Evolutionary conservation across 2,888 invertebrate genomes (phyloP), one percentile per base, ranked within the genome.

Genomic region (Polyommatus iphigenia): DNA sequence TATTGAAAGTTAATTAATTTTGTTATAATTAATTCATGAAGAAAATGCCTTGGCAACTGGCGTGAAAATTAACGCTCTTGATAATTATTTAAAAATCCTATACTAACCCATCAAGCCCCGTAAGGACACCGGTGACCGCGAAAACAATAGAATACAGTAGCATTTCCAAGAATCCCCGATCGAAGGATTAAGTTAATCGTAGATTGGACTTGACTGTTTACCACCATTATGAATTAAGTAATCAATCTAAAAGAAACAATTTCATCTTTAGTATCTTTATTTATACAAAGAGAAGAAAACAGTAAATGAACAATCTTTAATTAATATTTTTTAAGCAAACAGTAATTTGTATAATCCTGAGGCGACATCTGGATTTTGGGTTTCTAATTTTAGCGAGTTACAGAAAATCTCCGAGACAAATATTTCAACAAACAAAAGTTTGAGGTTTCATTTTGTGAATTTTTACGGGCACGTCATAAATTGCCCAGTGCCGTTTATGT

Each of bases 341-440:
- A 67, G 29, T 32, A 32, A 67, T 67, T 67, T 67, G 1, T 67
- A 32, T 54, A 54, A 54, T 67, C 32, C 29, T 62, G 62, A 20
- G 62, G 24, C 67, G 29, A 32, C 67, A 29, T 67, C 29, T 67
- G 67, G 29, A 67, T 67, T 15, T 67, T 6, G 29, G 29, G 18
- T 32, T 67, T 67, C 13, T 67, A 32, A 67, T 67, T 67, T 67
- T 32, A 18, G 29, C 29, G 29, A 67, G 29, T 29, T 13, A 29
- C 3, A 29, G 67, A 32, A 67, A 67, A 67, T 5, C 29, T 32
- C 24, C 20, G 15, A 29, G 15, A 10, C 3, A 67, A 24, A 67
- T 67, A 67, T 67, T 67, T 67, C 62, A 67, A 4, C 29, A 67
- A 67, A 67, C 67, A 67, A 32, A 67, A 67, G 67, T 67, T 67